A percentile compares a stretch with the other conserved stretches of the same genome.
Conservation (phyloP, 2,797 vertebrate genomes). For the Carduelis carduelis region DNA sequence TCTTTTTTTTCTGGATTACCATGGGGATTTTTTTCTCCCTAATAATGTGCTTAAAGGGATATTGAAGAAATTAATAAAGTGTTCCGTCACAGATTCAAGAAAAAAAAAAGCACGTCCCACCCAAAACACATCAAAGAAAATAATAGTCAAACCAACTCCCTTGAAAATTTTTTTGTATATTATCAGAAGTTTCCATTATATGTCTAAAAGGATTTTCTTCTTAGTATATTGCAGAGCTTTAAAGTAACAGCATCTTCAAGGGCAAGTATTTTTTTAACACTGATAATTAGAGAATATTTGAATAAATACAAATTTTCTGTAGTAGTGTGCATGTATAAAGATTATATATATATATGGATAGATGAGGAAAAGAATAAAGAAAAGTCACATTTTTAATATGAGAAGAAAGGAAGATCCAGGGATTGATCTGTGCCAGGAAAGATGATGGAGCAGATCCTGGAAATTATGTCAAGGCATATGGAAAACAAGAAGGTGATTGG, state of each 20-base stretch:
- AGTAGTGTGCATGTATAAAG: not conserved
- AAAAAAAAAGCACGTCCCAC: not conserved
- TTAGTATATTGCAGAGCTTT: not conserved
- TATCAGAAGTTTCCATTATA: not conserved
- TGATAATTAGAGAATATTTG: not conserved
- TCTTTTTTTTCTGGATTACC: not conserved
- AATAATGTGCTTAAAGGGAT: fast-evolving
- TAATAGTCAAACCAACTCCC: not conserved
- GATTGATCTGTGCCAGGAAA: not conserved
- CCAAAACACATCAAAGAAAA: not conserved
- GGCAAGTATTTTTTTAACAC: not conserved
- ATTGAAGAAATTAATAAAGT: not conserved
- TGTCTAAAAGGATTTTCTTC: not conserved
- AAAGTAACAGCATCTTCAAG: not conserved
- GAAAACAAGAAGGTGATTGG: not conserved
- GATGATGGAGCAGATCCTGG: not conserved
- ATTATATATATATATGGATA: not conserved
- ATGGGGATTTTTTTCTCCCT: not conserved
- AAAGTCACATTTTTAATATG: not conserved
- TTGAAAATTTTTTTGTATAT: not conserved
- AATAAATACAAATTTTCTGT: not conserved
- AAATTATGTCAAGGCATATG: not conserved
- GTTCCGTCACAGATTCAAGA: not conserved
- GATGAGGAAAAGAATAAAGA: not conserved
- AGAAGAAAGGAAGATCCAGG: not conserved